Base-by-base conservation (phyloP, 2,113 vertebrate genomes). In the Dascyllus trimaculatus region DNA sequence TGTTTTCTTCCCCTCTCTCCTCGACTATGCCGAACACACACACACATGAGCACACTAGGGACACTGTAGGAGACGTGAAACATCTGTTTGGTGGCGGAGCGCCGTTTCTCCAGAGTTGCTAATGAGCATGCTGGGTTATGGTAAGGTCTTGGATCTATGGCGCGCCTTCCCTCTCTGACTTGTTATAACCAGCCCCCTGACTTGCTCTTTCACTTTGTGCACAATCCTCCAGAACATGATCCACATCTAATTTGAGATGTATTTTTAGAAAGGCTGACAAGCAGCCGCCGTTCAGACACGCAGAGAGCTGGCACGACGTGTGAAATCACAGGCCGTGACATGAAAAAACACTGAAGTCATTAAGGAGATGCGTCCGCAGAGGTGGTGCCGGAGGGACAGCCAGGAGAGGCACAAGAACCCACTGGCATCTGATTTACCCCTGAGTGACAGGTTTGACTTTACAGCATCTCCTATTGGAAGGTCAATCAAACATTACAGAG, bases 51-150 rank as follows among this genome's bases (percentile, higher is more conserved):
- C 63, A 77, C 75, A 80, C 51, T 19, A 24, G 62, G 45, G 73
- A 69, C 63, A 48, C 56, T 46, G 24, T 45, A 21, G 54, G 69
- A 86, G 82, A 82, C 51, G 69, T 63, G 77, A 68, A 86, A 89
- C 89, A 86, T 88, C 84, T 88, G 82, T 83, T 88, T 85, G 71
- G 83, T 80, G 56, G 76, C 83, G 67, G 71, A 68, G 72, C 25
- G 25, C 63, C 51, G 77, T 78, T 82, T 79, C 75, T 68, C 75
- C 84, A 74, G 77, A 80, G 75, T 65, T 63, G 62, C 80, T 93
- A 90, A 89, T 92, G 90, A 90, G 86, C 82, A 19, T 24, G 32
- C 83, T 78, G 80, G 87, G 77, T 84, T 87, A 78, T 59, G 73
- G 77, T 40, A 9, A 64, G 82, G 87, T 82, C 74, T 87, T 71